phyloP scores from a whole-genome alignment of 2,113 vertebrate species.

The Opisthocomus hoazin region DNA sequence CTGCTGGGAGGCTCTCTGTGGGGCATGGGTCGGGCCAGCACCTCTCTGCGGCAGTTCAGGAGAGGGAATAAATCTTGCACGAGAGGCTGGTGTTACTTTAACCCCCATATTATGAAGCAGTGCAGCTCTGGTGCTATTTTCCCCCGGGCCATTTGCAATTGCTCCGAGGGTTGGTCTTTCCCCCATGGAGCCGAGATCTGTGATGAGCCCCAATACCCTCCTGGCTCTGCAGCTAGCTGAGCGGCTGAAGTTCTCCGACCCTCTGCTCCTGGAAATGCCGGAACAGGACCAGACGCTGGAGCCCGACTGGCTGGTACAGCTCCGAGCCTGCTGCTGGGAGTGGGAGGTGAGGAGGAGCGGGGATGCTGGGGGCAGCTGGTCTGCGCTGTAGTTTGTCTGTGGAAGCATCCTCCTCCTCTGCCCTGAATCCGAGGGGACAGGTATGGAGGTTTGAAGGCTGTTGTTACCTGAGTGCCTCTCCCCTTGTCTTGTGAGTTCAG shows the following conservation, averaged over 20 bases:
- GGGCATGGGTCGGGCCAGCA: not conserved
- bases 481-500: not conserved
- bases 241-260: constrained; percentile 79
- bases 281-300: constrained; percentile 57
- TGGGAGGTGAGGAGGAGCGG: constrained; percentile 61
- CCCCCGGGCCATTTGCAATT: accelerated
- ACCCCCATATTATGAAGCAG: accelerated
- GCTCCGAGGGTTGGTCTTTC: not conserved
- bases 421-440: not conserved
- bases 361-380: not conserved
- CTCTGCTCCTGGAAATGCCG: constrained; percentile 69
- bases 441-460: not conserved
- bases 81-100: not conserved
- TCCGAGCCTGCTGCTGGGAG: constrained; percentile 54
- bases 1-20: not conserved
- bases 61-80: not conserved
- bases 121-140: not conserved
- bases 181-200: accelerated
- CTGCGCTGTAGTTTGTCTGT: not conserved
- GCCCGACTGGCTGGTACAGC: constrained; percentile 77
- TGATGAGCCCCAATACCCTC: not conserved
- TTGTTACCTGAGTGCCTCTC: not conserved
- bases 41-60: not conserved
- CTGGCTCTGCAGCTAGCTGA: constrained; percentile 76
- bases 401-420: not conserved